Evolutionary conservation across 2,113 vertebrate species (phyloP).

Genomic region (Rafetus swinhoei): DNA sequence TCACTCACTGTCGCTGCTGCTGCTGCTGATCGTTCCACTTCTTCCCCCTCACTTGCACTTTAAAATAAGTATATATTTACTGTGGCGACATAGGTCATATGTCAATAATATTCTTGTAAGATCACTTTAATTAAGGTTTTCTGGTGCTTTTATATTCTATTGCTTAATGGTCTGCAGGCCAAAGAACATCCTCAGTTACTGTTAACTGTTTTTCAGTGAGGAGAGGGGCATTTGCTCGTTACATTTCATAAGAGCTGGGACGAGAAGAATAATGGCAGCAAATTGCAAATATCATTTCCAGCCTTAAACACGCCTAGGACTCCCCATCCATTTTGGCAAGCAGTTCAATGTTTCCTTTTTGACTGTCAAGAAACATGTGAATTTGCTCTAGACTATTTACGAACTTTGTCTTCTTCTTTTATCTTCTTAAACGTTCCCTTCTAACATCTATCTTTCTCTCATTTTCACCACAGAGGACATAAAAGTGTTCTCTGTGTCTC

Average conservation of each 20-base stretch:
- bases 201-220: not conserved
- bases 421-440: not conserved
- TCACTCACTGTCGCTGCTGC: not conserved
- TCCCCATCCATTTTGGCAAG: not conserved
- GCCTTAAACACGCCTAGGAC: not conserved
- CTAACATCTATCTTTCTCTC: not conserved
- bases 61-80: not conserved
- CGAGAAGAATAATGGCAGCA: not conserved
- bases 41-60: not conserved
- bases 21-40: not conserved
- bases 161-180: not conserved
- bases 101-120: not conserved
- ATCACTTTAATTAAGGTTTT: not conserved
- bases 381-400: not conserved
- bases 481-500: not conserved
- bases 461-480: not conserved
- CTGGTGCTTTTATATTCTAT: not conserved
- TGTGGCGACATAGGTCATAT: not conserved
- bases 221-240: not conserved
- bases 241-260: not conserved
- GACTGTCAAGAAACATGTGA: not conserved
- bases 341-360: not conserved
- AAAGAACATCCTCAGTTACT: not conserved
- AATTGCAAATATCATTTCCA: not conserved
- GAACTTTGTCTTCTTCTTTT: not conserved